Conservation (phyloP, 2,888 invertebrate genomes). For the Amblyjoppa fuscipennis region DNA sequence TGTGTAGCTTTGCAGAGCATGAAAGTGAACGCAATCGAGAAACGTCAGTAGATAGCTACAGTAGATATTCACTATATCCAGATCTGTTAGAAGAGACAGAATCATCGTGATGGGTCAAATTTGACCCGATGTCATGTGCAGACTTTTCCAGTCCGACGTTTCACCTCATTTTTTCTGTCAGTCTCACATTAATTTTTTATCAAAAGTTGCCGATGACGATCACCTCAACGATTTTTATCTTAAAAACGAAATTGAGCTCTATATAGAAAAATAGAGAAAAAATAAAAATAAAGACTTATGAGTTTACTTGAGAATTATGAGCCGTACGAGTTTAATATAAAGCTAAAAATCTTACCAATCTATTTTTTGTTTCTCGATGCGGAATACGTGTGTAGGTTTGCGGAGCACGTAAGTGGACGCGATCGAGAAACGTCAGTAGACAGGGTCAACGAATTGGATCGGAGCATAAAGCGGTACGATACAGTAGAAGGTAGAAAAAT, state of each 20-base stretch:
- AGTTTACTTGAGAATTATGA: no score
- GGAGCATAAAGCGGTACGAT: conserved; percentile 22
- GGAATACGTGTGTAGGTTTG: background rate
- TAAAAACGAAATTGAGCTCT: no score
- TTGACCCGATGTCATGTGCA: background rate
- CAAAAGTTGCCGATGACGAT: background rate
- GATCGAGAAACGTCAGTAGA: background rate
- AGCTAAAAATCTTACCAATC: no score
- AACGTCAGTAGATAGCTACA: no score
- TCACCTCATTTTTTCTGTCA: background rate
- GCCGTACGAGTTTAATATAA: no score
- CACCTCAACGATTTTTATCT: background rate
- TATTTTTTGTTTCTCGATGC: no score
- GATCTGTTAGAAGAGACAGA: background rate
- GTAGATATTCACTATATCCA: no score
- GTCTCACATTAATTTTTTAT: background rate
- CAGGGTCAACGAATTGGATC: background rate
- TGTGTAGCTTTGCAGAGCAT: background rate
- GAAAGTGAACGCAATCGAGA: background rate
- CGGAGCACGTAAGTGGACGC: background rate
- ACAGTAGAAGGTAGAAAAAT: background rate
- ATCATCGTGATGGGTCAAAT: conserved; percentile 6
- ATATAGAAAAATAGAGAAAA: no score
- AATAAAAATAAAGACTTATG: no score
- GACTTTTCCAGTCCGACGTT: background rate